phyloP scores from a whole-genome alignment of 64 coral and sea anemone genomes.

The Montipora cactus region DNA sequence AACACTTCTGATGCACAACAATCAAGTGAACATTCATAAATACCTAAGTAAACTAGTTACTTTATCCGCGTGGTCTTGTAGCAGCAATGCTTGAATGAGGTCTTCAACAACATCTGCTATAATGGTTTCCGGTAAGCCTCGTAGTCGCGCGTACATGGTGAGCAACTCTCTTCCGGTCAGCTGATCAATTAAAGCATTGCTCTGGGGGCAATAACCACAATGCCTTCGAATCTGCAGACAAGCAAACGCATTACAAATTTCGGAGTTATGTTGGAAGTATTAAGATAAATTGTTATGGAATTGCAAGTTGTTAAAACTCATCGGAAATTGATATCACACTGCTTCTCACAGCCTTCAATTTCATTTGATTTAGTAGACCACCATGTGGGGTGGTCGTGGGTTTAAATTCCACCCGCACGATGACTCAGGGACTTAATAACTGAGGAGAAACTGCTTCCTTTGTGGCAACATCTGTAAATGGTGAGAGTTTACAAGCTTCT shows the following conservation, averaged over 20 bases:
- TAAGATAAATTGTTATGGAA: neutral
- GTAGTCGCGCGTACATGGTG: conserved; percentile 86
- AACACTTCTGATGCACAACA: no score
- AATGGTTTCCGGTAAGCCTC: conserved; percentile 72
- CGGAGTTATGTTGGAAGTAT: neutral
- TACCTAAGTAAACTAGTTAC: conserved; percentile 90
- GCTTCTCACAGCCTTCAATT: no score
- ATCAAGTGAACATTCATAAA: neutral
- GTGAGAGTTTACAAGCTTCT: no score
- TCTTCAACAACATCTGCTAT: conserved; percentile 71
- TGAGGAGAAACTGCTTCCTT: no score
- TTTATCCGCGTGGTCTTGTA: conserved; percentile 91
- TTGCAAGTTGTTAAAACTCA: neutral
- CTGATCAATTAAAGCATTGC: conserved; percentile 90
- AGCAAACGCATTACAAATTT: neutral
- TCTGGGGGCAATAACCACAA: conserved; percentile 93
- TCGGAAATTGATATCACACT: no score
- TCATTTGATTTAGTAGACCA: no score
- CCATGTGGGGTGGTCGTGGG: no score
- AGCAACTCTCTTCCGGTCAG: conserved; percentile 96
- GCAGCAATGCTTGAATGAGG: conserved; percentile 77
- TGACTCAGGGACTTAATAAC: no score
- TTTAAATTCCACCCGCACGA: no score
- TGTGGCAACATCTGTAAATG: no score
- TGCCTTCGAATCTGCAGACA: conserved; percentile 80